Conservation (phyloP, 2,113 vertebrate species). For the Nothocercus julius region DNA sequence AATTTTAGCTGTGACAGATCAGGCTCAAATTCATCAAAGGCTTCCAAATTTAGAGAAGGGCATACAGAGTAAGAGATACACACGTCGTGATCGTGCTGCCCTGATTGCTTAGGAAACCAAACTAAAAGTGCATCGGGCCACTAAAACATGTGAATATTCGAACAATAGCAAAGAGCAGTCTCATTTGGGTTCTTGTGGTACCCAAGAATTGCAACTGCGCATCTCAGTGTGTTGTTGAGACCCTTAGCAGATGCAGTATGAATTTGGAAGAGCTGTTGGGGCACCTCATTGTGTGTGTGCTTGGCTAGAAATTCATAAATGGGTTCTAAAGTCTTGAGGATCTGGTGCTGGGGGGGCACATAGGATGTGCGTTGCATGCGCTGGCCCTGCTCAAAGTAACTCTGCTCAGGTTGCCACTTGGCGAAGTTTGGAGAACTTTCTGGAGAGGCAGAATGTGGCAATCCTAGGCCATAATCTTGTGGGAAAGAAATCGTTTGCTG, state of each 20-base stretch:
- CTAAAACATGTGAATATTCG: neutral
- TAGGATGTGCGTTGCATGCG: neutral
- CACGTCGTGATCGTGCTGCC: neutral
- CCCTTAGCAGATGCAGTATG: neutral
- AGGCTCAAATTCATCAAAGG: neutral
- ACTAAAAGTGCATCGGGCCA: neutral
- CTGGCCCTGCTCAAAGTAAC: neutral
- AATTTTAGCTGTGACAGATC: neutral
- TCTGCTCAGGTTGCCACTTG: neutral
- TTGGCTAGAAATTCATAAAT: neutral
- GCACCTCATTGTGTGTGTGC: neutral
- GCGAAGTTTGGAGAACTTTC: neutral
- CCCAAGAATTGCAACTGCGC: neutral
- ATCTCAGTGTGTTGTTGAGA: accelerated
- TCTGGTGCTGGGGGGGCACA: neutral
- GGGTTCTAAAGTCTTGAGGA: neutral
- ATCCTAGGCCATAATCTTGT: neutral
- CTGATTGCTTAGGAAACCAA: neutral
- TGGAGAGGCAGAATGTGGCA: neutral
- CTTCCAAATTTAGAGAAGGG: neutral
- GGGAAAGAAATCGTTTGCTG: neutral
- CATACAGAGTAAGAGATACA: neutral
- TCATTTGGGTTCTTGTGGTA: neutral
- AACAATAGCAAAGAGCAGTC: neutral
- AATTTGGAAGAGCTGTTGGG: neutral